Percentiles rank a stretch among this genome's conserved stretches.
These are phyloP conservation scores for Grapholita molesta DNA, from an alignment of 1,140 invertebrate species.

Conservation along the genomic window DNA sequence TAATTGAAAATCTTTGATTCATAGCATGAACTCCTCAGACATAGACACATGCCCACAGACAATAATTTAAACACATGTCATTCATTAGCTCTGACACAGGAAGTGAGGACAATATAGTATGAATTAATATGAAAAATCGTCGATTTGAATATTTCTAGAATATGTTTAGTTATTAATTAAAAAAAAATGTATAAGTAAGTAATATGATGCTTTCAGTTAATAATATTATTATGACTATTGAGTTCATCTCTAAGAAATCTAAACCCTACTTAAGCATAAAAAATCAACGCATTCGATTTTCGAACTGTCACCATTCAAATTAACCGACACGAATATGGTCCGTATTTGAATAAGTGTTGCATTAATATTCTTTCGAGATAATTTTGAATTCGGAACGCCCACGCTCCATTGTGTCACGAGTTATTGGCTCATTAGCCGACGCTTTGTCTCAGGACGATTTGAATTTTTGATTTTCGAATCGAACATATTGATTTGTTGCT, in stretches of 20 bases:
- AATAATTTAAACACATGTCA: conserved; percentile 32
- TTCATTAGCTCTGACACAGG: conserved; percentile 65
- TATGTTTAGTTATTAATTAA: too few relatives aligned
- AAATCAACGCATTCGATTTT: not conserved
- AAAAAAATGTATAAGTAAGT: too few relatives aligned
- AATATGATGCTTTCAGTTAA: too few relatives aligned
- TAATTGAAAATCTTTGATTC: not conserved
- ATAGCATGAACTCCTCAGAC: not conserved
- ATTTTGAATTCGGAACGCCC: conserved; percentile 67
- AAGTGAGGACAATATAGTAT: conserved; percentile 61
- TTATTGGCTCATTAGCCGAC: conserved; percentile 75
- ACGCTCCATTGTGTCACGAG: conserved; percentile 70
- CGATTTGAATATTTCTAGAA: conserved; percentile 73
- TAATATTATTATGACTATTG: not conserved
- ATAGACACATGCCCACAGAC: not conserved
- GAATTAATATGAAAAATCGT: conserved; percentile 60
- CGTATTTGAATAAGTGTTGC: conserved; percentile 74
- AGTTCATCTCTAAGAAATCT: not conserved
- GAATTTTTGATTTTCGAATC: conserved; percentile 63
- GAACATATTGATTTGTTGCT: conserved; percentile 56
- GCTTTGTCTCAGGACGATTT: conserved; percentile 50
- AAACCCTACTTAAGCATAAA: not conserved
- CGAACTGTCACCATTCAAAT: conserved; percentile 56
- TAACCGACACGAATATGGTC: conserved; percentile 64
- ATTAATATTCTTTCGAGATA: conserved; percentile 76